Conservation (phyloP, 2,888 invertebrate genomes). For the Morinoia aosen region DNA sequence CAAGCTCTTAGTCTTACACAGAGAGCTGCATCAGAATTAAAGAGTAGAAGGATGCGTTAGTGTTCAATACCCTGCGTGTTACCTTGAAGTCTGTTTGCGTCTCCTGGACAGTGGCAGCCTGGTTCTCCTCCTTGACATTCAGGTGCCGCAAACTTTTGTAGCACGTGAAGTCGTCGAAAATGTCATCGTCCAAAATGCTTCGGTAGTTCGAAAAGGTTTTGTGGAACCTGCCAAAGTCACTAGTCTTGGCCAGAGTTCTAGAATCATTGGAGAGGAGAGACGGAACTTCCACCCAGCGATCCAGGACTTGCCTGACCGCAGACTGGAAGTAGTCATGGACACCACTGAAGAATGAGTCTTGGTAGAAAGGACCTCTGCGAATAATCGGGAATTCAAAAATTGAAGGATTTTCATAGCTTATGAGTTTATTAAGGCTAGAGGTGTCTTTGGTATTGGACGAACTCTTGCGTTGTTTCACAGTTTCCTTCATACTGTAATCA, state of each 20-base stretch:
- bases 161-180: conserved; percentile 58
- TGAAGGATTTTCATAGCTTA: conserved; percentile 24
- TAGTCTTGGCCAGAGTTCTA: not conserved
- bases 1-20: not conserved
- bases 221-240: conserved; percentile 33
- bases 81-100: conserved; percentile 38
- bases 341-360: conserved; percentile 63
- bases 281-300: conserved; percentile 47
- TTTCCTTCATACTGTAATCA: conserved; percentile 26
- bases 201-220: conserved; percentile 39
- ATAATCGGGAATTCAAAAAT: conserved; percentile 50
- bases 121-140: conserved; percentile 59
- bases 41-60: not conserved
- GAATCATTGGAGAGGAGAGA: conserved; percentile 23
- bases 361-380: conserved; percentile 61
- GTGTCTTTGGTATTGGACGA: conserved; percentile 13
- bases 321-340: conserved; percentile 61
- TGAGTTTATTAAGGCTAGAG: not conserved
- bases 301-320: conserved; percentile 59
- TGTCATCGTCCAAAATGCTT: conserved; percentile 47
- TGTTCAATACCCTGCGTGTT: not conserved
- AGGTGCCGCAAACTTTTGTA: conserved; percentile 60
- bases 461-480: conserved; percentile 40
- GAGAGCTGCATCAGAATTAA: not conserved
- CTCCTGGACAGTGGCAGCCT: conserved; percentile 54